Evolutionary conservation across 2,888 invertebrate genomes (phyloP), one percentile per base, ranked within the genome.

Genomic region (Caradrina kadenii): DNA sequence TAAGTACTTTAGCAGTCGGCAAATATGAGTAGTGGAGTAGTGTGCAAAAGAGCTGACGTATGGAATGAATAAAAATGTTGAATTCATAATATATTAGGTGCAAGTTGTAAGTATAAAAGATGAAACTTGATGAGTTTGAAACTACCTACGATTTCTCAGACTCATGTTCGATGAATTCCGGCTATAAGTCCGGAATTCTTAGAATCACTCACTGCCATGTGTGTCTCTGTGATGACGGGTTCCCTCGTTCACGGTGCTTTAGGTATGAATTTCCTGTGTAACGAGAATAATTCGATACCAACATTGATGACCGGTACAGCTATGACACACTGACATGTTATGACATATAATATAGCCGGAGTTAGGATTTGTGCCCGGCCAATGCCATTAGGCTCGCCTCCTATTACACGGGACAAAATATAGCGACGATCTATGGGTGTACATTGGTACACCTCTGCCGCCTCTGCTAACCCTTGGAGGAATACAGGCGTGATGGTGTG

Each of bases 201-300:
- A 26, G 63, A 58, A 71, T 67, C 63, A 76, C 61, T 76, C 76
- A 76, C 45, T 76, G 71, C 26, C 63, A 70, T 69, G n/a, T 10
- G 60, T 39, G 22, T 59, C 31, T 7, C 42, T 4, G 35, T 22
- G 55, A 60, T 70, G 76, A 61, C 63, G 61, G 63, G 66, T 35
- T 50, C 42, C 42, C n/a, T n/a, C n/a, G n/a, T n/a, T n/a, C n/a
- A n/a, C n/a, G n/a, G n/a, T n/a, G n/a, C n/a, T n/a, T n/a, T 48
- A 6, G 26, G 52, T 7, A 26, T 10, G 35, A 63, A 72, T 63
- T 39, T 61, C 70, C 59, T 55, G 48, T 45, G 62, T 31, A 69
- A 63, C 22, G 50, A 53, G 45, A 67, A 31, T 56, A 64, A 42
- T 52, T 69, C 53, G 61, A 64, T 64, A 26, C 2, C 26, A 3